A percentile compares a stretch with the other conserved stretches of the same genome.
Evolutionary conservation across 2,888 invertebrate species (phyloP).

Genomic region (Rotaria sp.): DNA sequence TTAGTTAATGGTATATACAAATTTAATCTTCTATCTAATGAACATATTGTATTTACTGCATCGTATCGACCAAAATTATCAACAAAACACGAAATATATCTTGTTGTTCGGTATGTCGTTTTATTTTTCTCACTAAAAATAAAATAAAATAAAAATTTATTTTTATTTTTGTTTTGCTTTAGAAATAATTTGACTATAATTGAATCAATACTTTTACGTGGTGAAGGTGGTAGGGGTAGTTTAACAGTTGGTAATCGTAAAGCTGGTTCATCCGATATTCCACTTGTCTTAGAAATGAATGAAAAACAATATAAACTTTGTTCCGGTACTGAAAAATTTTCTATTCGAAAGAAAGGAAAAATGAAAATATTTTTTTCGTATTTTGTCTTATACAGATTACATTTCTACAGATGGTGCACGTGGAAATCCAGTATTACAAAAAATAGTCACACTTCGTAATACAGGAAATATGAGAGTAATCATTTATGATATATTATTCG

Average conservation of each 20-base stretch:
- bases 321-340: background rate
- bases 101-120: background rate
- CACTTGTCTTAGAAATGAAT: conserved; percentile 17
- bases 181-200: conserved; percentile 24
- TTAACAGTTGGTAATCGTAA: background rate
- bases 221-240: background rate
- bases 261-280: background rate
- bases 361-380: too few relatives aligned
- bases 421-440: background rate
- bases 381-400: background rate
- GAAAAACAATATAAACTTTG: conserved; percentile 26
- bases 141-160: background rate
- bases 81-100: background rate
- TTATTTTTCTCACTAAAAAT: background rate
- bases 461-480: background rate
- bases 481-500: background rate
- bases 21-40: background rate
- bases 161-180: background rate
- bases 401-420: background rate
- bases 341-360: background rate
- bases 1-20: background rate
- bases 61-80: background rate
- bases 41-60: background rate
- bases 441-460: background rate
- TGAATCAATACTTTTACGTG: conserved; percentile 19